Conservation (phyloP, 2,888 invertebrate species). For the Orgyia antiqua region DNA sequence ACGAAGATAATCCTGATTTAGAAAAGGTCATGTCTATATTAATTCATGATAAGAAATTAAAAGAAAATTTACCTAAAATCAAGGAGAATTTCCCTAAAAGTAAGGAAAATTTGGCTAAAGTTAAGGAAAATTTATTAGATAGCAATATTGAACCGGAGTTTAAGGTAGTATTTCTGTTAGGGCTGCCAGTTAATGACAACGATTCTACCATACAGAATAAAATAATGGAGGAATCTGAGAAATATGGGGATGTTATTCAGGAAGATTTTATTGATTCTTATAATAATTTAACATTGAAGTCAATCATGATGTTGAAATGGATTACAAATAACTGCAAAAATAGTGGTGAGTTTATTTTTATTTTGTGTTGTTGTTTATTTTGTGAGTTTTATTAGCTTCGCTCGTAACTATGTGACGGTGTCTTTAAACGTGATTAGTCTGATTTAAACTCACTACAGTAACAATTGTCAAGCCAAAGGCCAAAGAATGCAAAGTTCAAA, state of each 20-base stretch:
- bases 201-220: slow-evolving; percentile 78
- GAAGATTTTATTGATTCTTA: slow-evolving; percentile 91
- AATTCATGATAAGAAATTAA: slow-evolving; percentile 39
- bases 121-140: too few species aligned
- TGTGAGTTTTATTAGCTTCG: too few species aligned
- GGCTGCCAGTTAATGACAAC: slow-evolving; percentile 77
- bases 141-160: slow-evolving; percentile 40
- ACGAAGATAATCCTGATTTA: slow-evolving; percentile 45
- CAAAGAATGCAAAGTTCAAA: too few species aligned
- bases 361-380: too few species aligned
- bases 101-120: not conserved
- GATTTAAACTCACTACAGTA: too few species aligned
- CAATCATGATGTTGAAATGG: slow-evolving; percentile 91
- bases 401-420: too few species aligned
- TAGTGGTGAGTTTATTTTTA: slow-evolving; percentile 47
- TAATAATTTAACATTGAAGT: slow-evolving; percentile 91
- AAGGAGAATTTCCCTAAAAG: slow-evolving; percentile 13
- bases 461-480: too few species aligned
- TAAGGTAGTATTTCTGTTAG: slow-evolving; percentile 75
- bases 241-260: slow-evolving; percentile 87
- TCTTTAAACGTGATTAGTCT: too few species aligned
- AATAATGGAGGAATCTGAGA: slow-evolving; percentile 81
- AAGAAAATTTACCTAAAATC: slow-evolving; percentile 38
- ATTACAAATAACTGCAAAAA: slow-evolving; percentile 82
- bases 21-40: slow-evolving; percentile 43